Percentiles rank a stretch among this genome's conserved stretches.
phyloP scores from a whole-genome alignment of 2,113 vertebrate genomes.

The Oostethus manadensis region DNA sequence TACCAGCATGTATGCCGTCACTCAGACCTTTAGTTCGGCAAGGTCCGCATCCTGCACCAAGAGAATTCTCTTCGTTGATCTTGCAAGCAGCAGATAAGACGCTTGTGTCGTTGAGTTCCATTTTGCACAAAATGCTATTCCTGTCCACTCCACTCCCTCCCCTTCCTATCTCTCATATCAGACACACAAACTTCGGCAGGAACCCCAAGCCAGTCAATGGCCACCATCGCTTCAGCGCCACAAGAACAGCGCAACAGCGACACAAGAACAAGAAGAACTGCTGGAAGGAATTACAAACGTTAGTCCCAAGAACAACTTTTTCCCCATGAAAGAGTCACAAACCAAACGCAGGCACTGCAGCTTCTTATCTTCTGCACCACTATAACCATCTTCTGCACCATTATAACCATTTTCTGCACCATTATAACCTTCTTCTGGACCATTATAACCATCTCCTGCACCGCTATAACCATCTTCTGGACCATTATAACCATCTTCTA shows the following conservation, averaged over 20 bases:
- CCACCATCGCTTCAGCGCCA: conserved; percentile 11
- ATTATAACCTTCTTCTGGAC: no score
- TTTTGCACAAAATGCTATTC: conserved; percentile 35
- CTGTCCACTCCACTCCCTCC: conserved; percentile 28
- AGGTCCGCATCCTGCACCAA: not conserved
- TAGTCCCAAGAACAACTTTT: conserved; percentile 35
- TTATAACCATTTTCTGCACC: no score
- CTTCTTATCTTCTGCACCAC: no score
- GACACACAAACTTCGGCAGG: conserved; percentile 28
- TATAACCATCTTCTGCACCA: no score
- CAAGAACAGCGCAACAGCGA: conserved; percentile 9
- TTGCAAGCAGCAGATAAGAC: not conserved
- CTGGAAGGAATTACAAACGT: conserved; percentile 63
- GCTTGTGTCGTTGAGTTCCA: not conserved
- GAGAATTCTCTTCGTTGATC: not conserved
- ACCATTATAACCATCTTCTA: no score
- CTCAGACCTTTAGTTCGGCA: not conserved
- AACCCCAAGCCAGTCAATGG: conserved; percentile 41
- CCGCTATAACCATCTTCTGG: no score
- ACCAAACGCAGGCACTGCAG: not conserved
- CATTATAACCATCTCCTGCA: no score
- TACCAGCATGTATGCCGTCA: not conserved
- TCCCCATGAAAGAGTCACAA: conserved; percentile 36
- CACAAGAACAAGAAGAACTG: not conserved
- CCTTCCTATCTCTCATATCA: conserved; percentile 43